Evolutionary conservation across 1,140 invertebrate species (phyloP).

Genomic region (Pseudoatta argentina): DNA sequence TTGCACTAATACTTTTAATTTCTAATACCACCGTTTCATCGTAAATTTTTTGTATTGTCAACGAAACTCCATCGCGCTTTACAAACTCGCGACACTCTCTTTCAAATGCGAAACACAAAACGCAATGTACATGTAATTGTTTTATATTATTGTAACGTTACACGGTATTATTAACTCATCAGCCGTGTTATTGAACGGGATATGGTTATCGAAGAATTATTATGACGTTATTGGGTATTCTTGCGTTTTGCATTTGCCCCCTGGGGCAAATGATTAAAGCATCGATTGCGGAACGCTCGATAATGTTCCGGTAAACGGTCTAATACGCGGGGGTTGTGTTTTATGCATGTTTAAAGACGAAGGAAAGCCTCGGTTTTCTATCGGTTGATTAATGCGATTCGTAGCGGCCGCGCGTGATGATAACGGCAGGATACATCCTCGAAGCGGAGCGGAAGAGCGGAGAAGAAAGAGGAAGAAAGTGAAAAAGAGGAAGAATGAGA

Average conservation of each 20-base stretch:
- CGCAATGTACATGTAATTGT: neutral
- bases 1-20: neutral
- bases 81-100: neutral
- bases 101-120: neutral
- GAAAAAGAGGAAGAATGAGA: neutral
- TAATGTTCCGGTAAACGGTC: neutral
- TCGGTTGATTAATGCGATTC: constrained; percentile 53
- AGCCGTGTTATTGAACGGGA: neutral
- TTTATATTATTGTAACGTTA: neutral
- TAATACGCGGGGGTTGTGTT: constrained; percentile 10
- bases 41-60: constrained; percentile 4
- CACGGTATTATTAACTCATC: neutral
- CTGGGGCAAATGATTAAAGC: constrained; percentile 25
- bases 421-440: neutral
- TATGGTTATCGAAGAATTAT: neutral
- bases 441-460: neutral
- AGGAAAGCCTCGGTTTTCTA: constrained; percentile 12
- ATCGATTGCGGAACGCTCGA: neutral
- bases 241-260: neutral
- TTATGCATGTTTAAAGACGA: constrained; percentile 34
- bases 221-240: constrained; percentile 32
- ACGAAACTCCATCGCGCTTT: neutral
- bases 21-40: neutral
- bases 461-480: too few species aligned
- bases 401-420: neutral